A percentile compares a stretch with the other conserved stretches of the same genome.
Conservation (phyloP, 2,113 vertebrate genomes). For the Lamprologus lemairii region DNA sequence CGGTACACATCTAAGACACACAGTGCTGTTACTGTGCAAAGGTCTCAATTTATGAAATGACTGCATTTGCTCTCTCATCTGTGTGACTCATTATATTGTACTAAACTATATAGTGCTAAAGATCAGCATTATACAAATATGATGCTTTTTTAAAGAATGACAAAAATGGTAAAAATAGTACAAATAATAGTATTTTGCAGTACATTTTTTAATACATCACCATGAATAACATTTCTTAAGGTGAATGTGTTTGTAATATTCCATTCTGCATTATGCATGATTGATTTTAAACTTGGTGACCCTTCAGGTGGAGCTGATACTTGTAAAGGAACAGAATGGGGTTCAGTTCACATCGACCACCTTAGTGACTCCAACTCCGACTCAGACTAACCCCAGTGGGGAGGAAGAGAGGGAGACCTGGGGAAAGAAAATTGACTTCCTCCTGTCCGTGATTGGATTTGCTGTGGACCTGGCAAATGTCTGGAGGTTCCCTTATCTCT, state of each 20-base stretch:
- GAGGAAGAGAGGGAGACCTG: slow-evolving; percentile 81
- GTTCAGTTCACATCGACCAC: slow-evolving; percentile 81
- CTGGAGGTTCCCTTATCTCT: slow-evolving; percentile 87
- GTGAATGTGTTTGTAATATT: not conserved
- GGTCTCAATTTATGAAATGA: not conserved
- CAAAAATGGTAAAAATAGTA: not conserved
- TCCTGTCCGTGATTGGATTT: slow-evolving; percentile 84
- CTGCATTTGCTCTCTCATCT: not conserved
- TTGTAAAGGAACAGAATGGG: slow-evolving; percentile 86
- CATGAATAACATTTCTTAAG: not conserved
- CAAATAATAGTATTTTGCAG: not conserved
- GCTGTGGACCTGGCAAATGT: slow-evolving; percentile 87
- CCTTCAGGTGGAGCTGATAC: slow-evolving; percentile 76
- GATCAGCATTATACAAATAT: not conserved
- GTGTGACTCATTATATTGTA: not conserved
- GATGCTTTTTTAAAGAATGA: not conserved
- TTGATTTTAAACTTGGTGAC: not conserved
- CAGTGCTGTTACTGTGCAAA: not conserved
- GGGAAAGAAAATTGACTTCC: slow-evolving; percentile 87
- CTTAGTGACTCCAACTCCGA: slow-evolving; percentile 58
- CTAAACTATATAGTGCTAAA: not conserved
- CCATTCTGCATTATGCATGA: not conserved
- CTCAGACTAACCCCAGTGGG: slow-evolving; percentile 45
- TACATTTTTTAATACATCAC: not conserved
- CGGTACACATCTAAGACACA: not conserved